Evolutionary conservation across 2,113 vertebrate genomes (phyloP).

Genomic region (Aldabrachelys gigantea): DNA sequence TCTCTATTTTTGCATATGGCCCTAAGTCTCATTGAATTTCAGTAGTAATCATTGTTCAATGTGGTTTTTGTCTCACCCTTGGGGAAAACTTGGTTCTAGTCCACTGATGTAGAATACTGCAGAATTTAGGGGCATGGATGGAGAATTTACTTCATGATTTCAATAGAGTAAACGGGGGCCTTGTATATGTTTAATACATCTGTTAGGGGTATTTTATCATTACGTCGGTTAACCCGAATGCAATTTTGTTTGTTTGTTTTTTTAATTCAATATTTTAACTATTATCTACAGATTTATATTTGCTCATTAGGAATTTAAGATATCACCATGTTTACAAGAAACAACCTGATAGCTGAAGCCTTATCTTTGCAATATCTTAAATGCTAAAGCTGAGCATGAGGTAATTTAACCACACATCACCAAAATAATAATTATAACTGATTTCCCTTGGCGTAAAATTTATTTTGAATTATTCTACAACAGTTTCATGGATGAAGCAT

Average conservation of each 20-base stretch:
- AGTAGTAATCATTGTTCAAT: not conserved
- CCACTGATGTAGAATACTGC: not conserved
- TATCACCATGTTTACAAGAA: not conserved
- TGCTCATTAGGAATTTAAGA: not conserved
- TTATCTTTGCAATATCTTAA: not conserved
- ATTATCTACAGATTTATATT: not conserved
- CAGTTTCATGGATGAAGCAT: not conserved
- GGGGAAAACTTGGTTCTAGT: not conserved
- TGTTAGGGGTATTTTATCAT: not conserved
- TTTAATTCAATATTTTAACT: not conserved
- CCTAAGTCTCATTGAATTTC: accelerated
- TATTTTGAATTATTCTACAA: not conserved
- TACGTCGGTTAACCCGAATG: not conserved
- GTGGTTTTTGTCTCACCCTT: not conserved
- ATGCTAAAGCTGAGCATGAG: not conserved
- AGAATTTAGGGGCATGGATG: not conserved
- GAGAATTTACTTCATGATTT: not conserved
- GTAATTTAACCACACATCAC: not conserved
- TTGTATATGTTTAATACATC: not conserved
- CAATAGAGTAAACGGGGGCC: not conserved
- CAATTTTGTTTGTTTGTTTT: not conserved
- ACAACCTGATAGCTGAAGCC: not conserved
- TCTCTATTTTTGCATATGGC: accelerated
- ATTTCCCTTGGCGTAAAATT: not conserved
- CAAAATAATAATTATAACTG: accelerated